Conservation (phyloP, 1,140 invertebrate species). For the Chrysoperla carnea region DNA sequence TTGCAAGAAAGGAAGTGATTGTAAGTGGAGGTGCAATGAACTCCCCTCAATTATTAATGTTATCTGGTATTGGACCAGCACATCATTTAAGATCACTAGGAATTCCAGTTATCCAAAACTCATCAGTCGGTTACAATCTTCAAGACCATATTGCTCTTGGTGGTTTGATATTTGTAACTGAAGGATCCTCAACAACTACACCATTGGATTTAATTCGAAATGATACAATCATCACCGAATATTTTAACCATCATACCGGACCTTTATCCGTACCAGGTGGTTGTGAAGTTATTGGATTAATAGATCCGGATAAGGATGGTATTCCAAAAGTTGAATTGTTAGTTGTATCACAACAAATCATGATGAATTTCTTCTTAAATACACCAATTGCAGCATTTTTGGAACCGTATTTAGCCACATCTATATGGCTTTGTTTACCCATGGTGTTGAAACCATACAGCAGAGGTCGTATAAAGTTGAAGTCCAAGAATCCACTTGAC, state of each 20-base stretch:
- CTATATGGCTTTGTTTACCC: slow-evolving; percentile 62
- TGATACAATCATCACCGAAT: slow-evolving; percentile 40
- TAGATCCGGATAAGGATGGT: slow-evolving; percentile 69
- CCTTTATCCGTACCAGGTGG: slow-evolving; percentile 70
- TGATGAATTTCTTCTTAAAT: slow-evolving; percentile 53
- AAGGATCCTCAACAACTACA: slow-evolving; percentile 24
- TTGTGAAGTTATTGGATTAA: slow-evolving; percentile 68
- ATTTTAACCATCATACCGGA: slow-evolving; percentile 48
- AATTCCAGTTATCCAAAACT: slow-evolving; percentile 39
- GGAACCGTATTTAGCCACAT: slow-evolving; percentile 48
- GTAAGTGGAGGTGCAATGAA: slow-evolving; percentile 50
- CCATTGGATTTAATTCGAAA: slow-evolving; percentile 52
- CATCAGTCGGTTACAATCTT: slow-evolving; percentile 50
- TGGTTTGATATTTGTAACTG: slow-evolving; percentile 30
- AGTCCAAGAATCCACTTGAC: slow-evolving; percentile 33
- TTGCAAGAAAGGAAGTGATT: slow-evolving; percentile 48
- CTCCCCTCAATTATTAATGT: slow-evolving; percentile 53
- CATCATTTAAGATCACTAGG: slow-evolving; percentile 37
- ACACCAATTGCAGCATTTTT: slow-evolving; percentile 40
- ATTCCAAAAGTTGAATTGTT: slow-evolving; percentile 79
- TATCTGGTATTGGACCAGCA: slow-evolving; percentile 57
- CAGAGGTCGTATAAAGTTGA: slow-evolving; percentile 22
- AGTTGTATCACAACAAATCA: slow-evolving; percentile 58
- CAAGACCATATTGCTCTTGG: slow-evolving; percentile 55
- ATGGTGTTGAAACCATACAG: slow-evolving; percentile 33